phyloP scores from a whole-genome alignment of 2,797 vertebrate species.

The Dermochelys coriacea region DNA sequence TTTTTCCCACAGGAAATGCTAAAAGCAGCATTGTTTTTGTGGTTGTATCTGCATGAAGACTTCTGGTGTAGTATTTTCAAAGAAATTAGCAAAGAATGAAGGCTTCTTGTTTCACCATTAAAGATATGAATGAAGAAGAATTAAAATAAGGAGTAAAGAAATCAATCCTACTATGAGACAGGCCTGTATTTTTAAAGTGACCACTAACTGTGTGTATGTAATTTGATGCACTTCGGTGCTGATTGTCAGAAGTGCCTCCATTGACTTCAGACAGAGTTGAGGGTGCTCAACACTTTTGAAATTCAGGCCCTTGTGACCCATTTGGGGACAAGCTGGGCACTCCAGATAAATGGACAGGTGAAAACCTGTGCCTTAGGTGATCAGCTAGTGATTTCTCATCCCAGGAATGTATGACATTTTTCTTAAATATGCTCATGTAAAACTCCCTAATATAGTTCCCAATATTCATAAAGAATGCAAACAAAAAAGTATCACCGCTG shows the following conservation, averaged over 20 bases:
- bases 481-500: not conserved
- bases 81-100: slow-evolving; percentile 42
- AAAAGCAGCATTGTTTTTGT: slow-evolving; percentile 41
- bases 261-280: not conserved
- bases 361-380: not conserved
- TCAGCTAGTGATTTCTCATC: not conserved
- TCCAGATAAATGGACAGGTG: not conserved
- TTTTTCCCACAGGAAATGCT: slow-evolving; percentile 24
- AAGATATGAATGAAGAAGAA: not conserved
- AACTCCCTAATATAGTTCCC: not conserved
- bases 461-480: not conserved
- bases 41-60: slow-evolving; percentile 35
- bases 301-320: not conserved
- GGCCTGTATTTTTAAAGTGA: not conserved
- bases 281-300: slow-evolving; percentile 6
- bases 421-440: not conserved
- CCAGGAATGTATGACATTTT: not conserved
- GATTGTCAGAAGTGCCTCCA: not conserved
- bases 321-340: rapidly evolving
- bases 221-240: not conserved
- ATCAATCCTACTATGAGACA: not conserved
- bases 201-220: not conserved
- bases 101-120: not conserved
- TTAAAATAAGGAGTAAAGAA: not conserved
- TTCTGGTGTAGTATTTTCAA: not conserved